phyloP scores from a whole-genome alignment of 2,113 vertebrate species.

The Rhabdomys dilectus region DNA sequence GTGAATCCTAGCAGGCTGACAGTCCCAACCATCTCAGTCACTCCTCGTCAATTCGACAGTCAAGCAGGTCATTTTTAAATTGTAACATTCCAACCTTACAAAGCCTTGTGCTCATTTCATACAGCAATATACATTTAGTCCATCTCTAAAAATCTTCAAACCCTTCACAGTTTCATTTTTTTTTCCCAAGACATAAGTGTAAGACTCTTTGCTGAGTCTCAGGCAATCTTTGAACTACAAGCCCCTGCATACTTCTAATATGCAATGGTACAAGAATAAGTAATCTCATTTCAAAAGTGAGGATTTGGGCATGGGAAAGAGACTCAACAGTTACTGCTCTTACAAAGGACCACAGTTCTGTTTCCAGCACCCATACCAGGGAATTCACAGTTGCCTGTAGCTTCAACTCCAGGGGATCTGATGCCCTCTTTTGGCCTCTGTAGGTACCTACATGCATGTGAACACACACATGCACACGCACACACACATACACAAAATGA shows the following conservation, averaged over 20 bases:
- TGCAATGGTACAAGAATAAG: background rate
- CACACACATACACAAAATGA: background rate
- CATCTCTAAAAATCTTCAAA: background rate
- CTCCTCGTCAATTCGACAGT: background rate
- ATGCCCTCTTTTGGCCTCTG: background rate
- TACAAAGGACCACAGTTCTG: background rate
- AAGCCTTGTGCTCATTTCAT: background rate
- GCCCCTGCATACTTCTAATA: background rate
- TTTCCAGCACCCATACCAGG: background rate
- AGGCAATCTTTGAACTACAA: background rate
- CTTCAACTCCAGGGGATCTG: too few relatives aligned
- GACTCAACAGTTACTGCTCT: background rate
- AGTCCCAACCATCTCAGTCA: background rate
- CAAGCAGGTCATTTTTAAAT: background rate
- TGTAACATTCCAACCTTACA: background rate
- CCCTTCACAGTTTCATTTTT: background rate
- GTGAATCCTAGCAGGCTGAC: background rate
- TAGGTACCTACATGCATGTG: background rate
- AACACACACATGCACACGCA: background rate
- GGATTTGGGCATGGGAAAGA: too few relatives aligned
- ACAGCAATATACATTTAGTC: background rate
- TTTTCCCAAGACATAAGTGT: background rate
- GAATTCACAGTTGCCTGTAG: background rate
- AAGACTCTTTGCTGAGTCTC: background rate
- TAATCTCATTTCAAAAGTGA: background rate